Base-by-base conservation (phyloP, 2,888 invertebrate genomes). In the Cybosia mesomella region DNA sequence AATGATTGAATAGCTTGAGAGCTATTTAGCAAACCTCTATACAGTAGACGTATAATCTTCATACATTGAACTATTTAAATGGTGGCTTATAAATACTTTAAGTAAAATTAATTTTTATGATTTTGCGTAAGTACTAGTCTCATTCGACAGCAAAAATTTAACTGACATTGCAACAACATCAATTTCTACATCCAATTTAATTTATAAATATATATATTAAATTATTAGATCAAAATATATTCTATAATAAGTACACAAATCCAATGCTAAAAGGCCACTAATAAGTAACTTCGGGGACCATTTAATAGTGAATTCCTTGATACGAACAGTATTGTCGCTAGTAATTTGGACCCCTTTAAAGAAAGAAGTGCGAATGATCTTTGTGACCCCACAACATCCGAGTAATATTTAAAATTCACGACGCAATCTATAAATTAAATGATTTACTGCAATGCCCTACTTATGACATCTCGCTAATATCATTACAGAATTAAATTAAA, bases 321-420 rank as follows among this genome's bases (percentile, higher is more conserved):
- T 72, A 73, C 65, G 67, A 72, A 64, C 61, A 71, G 58, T 68
- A 60, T 36, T 60, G 64, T 59, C 57, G 67, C 68, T 67, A 62
- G 72, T 32, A 63, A 71, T 68, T 69, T 68, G 63, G 73, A 65
- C 71, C 79, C 80, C 75, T 67, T 73, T 59, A 72, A 79, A 75
- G 64, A 81, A 77, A 72, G 36, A 75, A 80, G 74, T 80, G 79
- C 79, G 80, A 79, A 80, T 74, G 75, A 80, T 82, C 85, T 87
- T 87, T 78, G 81, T 82, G 79, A 90, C 84, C 85, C 85, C 84
- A 93, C 92, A 86, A 93, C 92, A 93, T 88, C n/a, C 88, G 81
- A 93, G 81, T 92, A 89, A 92, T 81, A 85, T 89, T 84, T 73
- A 78, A 87, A 82, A 78, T 86, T 76, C 77, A 82, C 73, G 57